phyloP scores from a whole-genome alignment of 2,113 vertebrate genomes.

The Pelobates fuscus region DNA sequence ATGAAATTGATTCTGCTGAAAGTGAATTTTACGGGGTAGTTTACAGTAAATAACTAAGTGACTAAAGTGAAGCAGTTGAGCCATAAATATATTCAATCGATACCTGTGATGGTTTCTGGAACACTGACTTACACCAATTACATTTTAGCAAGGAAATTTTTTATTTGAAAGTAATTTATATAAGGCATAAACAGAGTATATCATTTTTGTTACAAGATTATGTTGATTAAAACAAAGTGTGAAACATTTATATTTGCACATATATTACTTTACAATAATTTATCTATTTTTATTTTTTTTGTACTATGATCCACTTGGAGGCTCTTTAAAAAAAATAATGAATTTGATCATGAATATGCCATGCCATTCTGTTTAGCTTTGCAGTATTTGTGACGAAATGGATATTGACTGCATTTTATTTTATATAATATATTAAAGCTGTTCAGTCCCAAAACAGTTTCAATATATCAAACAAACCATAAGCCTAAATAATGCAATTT shows the following conservation, averaged over 20 bases:
- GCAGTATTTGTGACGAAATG: neutral
- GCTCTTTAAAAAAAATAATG: constrained; percentile 11
- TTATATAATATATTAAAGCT: neutral
- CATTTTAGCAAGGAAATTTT: constrained; percentile 45
- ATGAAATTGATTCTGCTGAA: constrained; percentile 59
- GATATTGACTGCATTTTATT: neutral
- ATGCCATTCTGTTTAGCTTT: neutral
- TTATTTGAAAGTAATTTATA: constrained; percentile 46
- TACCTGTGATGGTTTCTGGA: constrained; percentile 61
- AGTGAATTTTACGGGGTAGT: constrained; percentile 61
- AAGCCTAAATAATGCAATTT: too few relatives aligned
- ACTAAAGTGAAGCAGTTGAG: constrained; percentile 59
- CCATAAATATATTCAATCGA: constrained; percentile 62
- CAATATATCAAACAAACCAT: too few relatives aligned
- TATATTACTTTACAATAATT: constrained; percentile 20
- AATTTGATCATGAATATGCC: neutral
- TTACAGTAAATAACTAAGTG: constrained; percentile 54
- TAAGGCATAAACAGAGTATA: constrained; percentile 33
- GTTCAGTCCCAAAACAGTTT: too few relatives aligned
- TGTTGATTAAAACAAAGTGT: constrained; percentile 39
- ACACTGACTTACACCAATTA: constrained; percentile 52
- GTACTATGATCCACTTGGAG: neutral
- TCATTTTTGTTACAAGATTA: constrained; percentile 38
- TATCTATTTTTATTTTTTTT: constrained; percentile 1
- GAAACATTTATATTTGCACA: constrained; percentile 3